Evolutionary conservation across 2,797 vertebrate genomes (phyloP).

Genomic region (Myotis planiceps): DNA sequence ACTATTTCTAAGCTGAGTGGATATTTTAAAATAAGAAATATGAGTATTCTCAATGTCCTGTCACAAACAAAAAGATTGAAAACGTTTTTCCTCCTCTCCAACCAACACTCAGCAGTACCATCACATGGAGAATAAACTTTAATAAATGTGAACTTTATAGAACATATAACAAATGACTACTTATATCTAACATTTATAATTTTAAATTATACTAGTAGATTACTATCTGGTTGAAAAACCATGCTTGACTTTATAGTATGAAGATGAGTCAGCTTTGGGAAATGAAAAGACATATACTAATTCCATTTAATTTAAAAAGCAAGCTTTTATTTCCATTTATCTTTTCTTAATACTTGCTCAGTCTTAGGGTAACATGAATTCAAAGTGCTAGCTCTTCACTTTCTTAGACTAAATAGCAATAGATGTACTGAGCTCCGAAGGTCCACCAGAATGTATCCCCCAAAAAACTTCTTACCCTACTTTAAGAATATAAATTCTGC

Average conservation of each 20-base stretch:
- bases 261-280: background rate
- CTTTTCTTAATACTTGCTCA: background rate
- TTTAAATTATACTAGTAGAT: background rate
- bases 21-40: constrained; percentile 3
- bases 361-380: background rate
- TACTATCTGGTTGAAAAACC: background rate
- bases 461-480: background rate
- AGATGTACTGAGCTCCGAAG: background rate
- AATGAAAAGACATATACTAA: background rate
- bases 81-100: background rate
- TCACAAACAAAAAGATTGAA: background rate
- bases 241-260: background rate
- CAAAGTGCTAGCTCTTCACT: background rate
- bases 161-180: background rate
- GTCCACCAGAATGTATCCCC: background rate
- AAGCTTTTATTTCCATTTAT: background rate
- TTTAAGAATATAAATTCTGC: background rate
- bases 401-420: background rate
- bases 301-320: constrained; percentile 14
- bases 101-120: background rate
- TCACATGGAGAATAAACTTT: background rate
- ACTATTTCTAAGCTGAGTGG: background rate
- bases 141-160: background rate
- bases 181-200: background rate
- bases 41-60: background rate